Conservation (phyloP, 2,888 invertebrate species). For the Tryphoninae sp. region DNA sequence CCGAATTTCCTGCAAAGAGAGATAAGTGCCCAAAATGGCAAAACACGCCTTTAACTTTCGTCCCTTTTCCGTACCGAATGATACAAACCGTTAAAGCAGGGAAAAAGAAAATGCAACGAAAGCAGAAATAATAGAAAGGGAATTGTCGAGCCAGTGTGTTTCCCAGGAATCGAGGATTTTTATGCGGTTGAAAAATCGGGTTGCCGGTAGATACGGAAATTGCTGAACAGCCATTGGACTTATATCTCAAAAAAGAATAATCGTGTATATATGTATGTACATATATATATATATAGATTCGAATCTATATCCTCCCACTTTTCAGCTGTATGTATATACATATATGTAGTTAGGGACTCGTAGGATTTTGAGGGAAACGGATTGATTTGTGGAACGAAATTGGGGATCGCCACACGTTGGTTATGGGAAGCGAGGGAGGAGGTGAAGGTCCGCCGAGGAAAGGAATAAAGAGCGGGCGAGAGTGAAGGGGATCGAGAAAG, state of each 20-base stretch:
- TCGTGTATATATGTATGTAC: neutral
- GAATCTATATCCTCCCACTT: neutral
- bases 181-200: constrained; percentile 24
- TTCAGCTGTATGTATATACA: neutral
- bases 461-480: constrained; percentile 9
- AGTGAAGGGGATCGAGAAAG: constrained; percentile 37
- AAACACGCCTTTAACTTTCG: constrained; percentile 12
- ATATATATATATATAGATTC: neutral
- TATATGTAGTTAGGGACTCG: constrained; percentile 13
- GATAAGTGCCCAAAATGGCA: constrained; percentile 16
- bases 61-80: constrained; percentile 1
- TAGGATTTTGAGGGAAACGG: constrained; percentile 59
- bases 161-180: neutral
- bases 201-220: constrained; percentile 45
- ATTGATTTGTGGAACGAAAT: constrained; percentile 65
- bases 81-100: neutral
- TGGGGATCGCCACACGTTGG: constrained; percentile 43
- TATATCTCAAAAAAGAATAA: constrained; percentile 33
- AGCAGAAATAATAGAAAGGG: constrained; percentile 37
- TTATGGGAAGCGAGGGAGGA: constrained; percentile 17
- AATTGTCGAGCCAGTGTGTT: constrained; percentile 27
- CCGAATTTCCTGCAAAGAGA: constrained; percentile 44
- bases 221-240: constrained; percentile 32
- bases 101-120: constrained; percentile 32
- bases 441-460: constrained; percentile 3